A percentile compares a stretch with the other conserved stretches of the same genome.
Evolutionary conservation across 2,797 vertebrate genomes (phyloP).

Genomic region (Helostoma temminkii): DNA sequence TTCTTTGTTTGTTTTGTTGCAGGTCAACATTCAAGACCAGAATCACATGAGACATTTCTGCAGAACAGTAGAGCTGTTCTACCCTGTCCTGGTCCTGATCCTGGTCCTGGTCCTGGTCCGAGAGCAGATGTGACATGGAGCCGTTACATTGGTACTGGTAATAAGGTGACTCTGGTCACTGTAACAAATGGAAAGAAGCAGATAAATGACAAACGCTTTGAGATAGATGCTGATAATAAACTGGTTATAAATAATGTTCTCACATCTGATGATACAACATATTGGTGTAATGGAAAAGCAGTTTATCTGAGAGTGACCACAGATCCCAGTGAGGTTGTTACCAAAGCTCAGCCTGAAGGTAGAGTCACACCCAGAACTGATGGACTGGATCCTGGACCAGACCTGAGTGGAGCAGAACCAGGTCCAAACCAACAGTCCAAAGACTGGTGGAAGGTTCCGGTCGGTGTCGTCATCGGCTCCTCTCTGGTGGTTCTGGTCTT

Average conservation of each 20-base stretch:
- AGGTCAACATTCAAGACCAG: too few relatives aligned
- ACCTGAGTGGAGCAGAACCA: fast-evolving
- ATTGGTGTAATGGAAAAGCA: fast-evolving
- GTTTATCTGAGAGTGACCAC: background rate
- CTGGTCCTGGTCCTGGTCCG: constrained; percentile 11
- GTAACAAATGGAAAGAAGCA: fast-evolving
- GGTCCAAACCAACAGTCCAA: background rate
- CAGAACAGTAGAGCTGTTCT: background rate
- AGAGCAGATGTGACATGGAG: constrained; percentile 19
- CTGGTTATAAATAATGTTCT: background rate
- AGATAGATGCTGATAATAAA: fast-evolving
- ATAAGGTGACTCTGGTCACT: fast-evolving
- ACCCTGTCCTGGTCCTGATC: constrained; percentile 18
- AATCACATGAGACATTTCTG: fast-evolving
- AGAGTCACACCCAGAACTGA: background rate
- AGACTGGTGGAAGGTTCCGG: constrained; percentile 18
- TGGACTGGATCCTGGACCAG: fast-evolving
- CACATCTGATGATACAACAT: fast-evolving
- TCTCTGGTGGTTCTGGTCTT: background rate
- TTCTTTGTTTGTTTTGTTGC: too few relatives aligned
- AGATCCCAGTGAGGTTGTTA: too few relatives aligned
- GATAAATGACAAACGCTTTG: fast-evolving
- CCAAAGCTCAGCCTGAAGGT: background rate
- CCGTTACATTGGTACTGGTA: fast-evolving
- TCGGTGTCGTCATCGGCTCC: background rate